These are phyloP conservation scores for Meta bourneti DNA, from an alignment of 2,888 invertebrate species.

Conservation along the genomic window DNA sequence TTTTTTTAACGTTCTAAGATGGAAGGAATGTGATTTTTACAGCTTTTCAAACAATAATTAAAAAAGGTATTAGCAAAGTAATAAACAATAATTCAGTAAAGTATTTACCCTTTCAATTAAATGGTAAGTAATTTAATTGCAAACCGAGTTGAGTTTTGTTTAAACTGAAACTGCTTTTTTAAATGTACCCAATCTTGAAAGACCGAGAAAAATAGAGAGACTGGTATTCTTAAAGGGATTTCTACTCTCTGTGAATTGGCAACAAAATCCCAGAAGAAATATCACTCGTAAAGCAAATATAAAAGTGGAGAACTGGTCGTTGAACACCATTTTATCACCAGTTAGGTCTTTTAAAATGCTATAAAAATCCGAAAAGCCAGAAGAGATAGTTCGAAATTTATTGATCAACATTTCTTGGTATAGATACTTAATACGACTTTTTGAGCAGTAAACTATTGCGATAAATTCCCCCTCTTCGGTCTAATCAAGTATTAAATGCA, in stretches of 20 bases:
- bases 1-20: too few species aligned
- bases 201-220: background rate
- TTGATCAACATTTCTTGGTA: background rate
- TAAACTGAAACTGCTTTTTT: too few species aligned
- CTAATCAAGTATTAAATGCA: too few species aligned
- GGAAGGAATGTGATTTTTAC: too few species aligned
- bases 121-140: too few species aligned
- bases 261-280: background rate
- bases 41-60: too few species aligned
- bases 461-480: background rate
- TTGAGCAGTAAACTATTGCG: background rate
- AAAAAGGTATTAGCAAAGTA: too few species aligned
- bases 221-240: background rate
- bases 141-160: too few species aligned
- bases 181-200: too few species aligned
- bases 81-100: too few species aligned
- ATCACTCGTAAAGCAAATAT: background rate
- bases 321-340: background rate
- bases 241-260: background rate
- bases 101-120: too few species aligned
- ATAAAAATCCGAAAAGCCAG: background rate
- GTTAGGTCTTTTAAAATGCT: background rate
- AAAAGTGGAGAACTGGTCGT: background rate
- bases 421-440: background rate
- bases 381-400: background rate